These are phyloP conservation scores for Drosophila conformis DNA, from an alignment of 2,888 invertebrate genomes.

Conservation along the genomic window DNA sequence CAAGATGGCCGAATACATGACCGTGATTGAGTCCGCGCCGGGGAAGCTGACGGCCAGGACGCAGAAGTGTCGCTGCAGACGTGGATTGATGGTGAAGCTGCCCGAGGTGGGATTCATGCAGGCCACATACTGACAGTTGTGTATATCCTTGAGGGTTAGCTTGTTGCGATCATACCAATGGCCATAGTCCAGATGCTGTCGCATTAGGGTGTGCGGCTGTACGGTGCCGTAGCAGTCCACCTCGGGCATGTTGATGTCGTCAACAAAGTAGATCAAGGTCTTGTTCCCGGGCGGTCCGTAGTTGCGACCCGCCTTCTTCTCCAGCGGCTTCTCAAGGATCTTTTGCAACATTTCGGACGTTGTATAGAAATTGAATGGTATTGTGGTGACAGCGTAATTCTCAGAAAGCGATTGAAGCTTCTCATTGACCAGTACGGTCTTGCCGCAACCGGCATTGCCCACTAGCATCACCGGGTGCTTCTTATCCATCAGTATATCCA, in stretches of 20 bases:
- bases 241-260: constrained; percentile 99
- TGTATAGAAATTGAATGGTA: constrained; percentile 98
- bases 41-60: constrained; percentile 95
- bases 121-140: constrained; percentile 98
- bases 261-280: constrained; percentile 96
- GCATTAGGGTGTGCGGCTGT: constrained; percentile 97
- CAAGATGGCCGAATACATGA: constrained; percentile 95
- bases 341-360: constrained; percentile 97
- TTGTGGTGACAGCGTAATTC: constrained; percentile 94
- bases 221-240: constrained; percentile 96
- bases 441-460: constrained; percentile 96
- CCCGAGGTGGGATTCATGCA: constrained; percentile 99
- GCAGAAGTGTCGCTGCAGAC: constrained; percentile 95
- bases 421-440: constrained; percentile 93
- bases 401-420: constrained; percentile 91
- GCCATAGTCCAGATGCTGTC: constrained; percentile 97
- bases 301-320: constrained; percentile 98
- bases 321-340: constrained; percentile 96
- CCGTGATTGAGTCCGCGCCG: constrained; percentile 91
- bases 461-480: constrained; percentile 97
- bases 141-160: constrained; percentile 95
- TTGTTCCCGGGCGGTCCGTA: constrained; percentile 98
- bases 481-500: constrained; percentile 94
- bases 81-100: constrained; percentile 97
- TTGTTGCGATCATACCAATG: constrained; percentile 98